Conservation (phyloP, 2,797 vertebrate genomes). For the Premnoplex brunnescens region DNA sequence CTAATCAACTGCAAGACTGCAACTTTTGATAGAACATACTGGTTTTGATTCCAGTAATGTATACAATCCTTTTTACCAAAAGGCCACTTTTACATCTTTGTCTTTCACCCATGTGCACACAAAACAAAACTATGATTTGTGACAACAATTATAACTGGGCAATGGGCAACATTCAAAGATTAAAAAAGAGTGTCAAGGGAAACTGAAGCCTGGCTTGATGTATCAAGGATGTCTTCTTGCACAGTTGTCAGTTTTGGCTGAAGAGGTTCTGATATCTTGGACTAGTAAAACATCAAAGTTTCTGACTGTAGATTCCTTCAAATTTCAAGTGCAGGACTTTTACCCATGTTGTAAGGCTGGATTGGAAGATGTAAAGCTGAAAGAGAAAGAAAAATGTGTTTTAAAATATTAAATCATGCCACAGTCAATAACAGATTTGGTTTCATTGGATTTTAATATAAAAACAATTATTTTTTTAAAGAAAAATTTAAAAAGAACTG, state of each 20-base stretch:
- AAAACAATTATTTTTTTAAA: not conserved
- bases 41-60: not conserved
- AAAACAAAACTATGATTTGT: not conserved
- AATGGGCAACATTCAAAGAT: not conserved
- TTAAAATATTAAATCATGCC: constrained; percentile 21
- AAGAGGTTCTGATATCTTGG: constrained; percentile 60
- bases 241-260: constrained; percentile 51
- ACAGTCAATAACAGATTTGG: not conserved
- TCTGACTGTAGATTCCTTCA: constrained; percentile 55
- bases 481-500: not conserved
- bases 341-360: constrained; percentile 73
- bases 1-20: not conserved
- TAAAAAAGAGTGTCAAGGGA: not conserved
- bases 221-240: constrained; percentile 47
- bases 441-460: not conserved
- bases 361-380: constrained; percentile 67
- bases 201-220: constrained; percentile 38
- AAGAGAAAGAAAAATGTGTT: constrained; percentile 58
- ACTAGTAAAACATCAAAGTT: constrained; percentile 58
- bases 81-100: not conserved
- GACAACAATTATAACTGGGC: not conserved
- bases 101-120: not conserved
- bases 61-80: not conserved
- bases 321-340: constrained; percentile 53
- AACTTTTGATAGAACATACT: not conserved